These are phyloP conservation scores for Orius insidiosus DNA, from an alignment of 1,140 invertebrate genomes.

Conservation along the genomic window DNA sequence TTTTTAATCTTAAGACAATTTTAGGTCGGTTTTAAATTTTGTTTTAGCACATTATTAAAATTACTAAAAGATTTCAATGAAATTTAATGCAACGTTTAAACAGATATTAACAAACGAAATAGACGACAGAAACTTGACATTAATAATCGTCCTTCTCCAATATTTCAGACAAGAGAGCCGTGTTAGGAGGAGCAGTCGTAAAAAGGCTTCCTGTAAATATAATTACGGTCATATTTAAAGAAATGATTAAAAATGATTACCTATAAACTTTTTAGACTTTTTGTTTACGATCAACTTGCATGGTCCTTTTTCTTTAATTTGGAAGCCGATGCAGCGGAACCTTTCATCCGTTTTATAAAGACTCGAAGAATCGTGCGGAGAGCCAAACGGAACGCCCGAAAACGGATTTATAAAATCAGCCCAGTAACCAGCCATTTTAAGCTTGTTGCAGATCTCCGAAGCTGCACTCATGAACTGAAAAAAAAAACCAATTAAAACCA, in stretches of 20 bases:
- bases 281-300: constrained; percentile 48
- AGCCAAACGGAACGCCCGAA: constrained; percentile 41
- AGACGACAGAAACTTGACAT: too few species aligned
- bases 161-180: too few species aligned
- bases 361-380: constrained; percentile 30
- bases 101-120: too few species aligned
- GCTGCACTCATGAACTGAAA: constrained; percentile 24
- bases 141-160: too few species aligned
- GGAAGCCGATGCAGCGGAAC: constrained; percentile 56
- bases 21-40: too few species aligned
- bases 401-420: constrained; percentile 53
- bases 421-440: constrained; percentile 35
- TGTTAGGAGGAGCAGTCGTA: constrained; percentile 17
- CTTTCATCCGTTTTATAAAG: constrained; percentile 57
- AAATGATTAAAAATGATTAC: too few species aligned
- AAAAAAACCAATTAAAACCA: too few species aligned
- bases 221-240: background rate
- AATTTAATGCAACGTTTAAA: too few species aligned
- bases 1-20: too few species aligned
- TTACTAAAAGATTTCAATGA: too few species aligned
- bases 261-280: constrained; percentile 15
- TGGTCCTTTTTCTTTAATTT: constrained; percentile 49
- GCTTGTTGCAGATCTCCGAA: constrained; percentile 24
- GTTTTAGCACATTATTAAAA: too few species aligned
- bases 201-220: constrained; percentile 18